Evolutionary conservation across 1,140 invertebrate genomes (phyloP).

Genomic region (Epicauta chinensis): DNA sequence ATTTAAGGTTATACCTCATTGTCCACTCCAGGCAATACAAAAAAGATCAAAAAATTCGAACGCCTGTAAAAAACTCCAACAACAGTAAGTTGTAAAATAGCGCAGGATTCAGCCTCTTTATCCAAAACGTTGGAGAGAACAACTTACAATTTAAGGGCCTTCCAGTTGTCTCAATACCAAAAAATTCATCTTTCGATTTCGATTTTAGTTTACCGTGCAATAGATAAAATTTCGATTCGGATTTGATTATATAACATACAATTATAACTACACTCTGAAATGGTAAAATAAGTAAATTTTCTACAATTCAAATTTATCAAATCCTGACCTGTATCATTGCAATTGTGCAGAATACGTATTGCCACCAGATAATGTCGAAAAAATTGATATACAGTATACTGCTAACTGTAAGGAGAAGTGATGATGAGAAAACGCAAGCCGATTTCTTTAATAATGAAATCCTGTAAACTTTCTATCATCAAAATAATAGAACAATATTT

Average conservation of each 20-base stretch:
- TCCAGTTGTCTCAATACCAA: constrained; percentile 23
- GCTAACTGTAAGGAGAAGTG: constrained; percentile 24
- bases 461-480: no score
- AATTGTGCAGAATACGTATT: constrained; percentile 28
- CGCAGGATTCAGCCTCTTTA: no score
- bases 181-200: constrained; percentile 17
- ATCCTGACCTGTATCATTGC: constrained; percentile 29
- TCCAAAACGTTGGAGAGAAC: constrained; percentile 23
- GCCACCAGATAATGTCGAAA: constrained; percentile 25
- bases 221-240: constrained; percentile 24
- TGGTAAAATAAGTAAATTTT: no score
- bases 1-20: no score
- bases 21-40: no score
- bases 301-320: not conserved
- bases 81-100: no score
- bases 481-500: no score
- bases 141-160: not conserved
- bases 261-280: constrained; percentile 27
- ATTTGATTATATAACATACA: constrained; percentile 28
- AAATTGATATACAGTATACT: constrained; percentile 34
- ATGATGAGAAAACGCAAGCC: constrained; percentile 23
- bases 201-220: constrained; percentile 18
- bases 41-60: no score
- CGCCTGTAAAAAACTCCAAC: no score
- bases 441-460: constrained; percentile 18